Evolutionary conservation across 2,888 invertebrate genomes (phyloP).

Genomic region (Dasysyrphus albostriatus): DNA sequence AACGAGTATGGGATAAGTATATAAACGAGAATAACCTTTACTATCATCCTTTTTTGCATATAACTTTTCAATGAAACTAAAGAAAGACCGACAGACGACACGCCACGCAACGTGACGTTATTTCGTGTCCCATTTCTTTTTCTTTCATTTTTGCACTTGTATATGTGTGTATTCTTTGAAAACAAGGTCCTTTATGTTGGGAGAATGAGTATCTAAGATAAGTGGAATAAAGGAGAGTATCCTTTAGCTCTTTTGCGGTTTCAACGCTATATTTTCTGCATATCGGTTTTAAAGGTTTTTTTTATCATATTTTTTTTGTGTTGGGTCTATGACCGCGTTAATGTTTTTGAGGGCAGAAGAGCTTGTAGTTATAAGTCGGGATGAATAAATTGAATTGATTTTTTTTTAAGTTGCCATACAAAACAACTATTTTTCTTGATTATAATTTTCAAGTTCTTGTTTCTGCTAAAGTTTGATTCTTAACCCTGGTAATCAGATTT

Average conservation of each 20-base stretch:
- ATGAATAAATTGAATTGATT: not conserved
- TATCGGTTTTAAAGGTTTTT: slow-evolving; percentile 3
- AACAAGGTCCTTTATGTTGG: slow-evolving; percentile 9
- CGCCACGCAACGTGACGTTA: slow-evolving; percentile 11
- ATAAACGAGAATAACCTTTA: slow-evolving; percentile 20
- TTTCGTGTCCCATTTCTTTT: slow-evolving; percentile 25
- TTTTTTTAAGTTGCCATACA: not conserved
- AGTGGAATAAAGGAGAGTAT: slow-evolving; percentile 13
- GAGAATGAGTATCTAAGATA: not conserved
- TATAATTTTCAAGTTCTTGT: not conserved
- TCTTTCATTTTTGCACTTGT: not conserved
- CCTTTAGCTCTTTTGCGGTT: slow-evolving; percentile 12
- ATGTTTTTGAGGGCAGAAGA: not conserved
- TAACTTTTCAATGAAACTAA: slow-evolving; percentile 64
- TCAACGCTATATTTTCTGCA: not conserved
- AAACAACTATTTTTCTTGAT: not conserved
- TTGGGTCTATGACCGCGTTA: not conserved
- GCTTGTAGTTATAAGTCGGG: not conserved
- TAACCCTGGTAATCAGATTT: too few relatives aligned
- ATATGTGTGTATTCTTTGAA: not conserved
- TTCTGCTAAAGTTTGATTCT: not conserved
- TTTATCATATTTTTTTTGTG: not conserved
- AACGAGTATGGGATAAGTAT: not conserved
- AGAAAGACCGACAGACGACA: not conserved
- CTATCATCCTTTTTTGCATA: slow-evolving; percentile 52